Conservation (phyloP, 2,888 invertebrate species). For the Alentia gelatinosa region DNA sequence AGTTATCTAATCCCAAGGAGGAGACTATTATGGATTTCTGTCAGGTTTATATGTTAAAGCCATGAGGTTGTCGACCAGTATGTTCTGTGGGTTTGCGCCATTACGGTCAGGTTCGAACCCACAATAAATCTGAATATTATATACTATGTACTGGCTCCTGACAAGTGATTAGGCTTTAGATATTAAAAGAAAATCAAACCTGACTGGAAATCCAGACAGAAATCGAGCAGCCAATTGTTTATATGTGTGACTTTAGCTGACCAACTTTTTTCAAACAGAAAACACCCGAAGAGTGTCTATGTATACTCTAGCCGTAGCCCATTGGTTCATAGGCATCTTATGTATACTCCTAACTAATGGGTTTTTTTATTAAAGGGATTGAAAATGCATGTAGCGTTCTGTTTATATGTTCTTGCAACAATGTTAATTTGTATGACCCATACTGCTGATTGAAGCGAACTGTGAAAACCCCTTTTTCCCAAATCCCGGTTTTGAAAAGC, state of each 20-base stretch:
- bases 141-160: background rate
- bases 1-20: background rate
- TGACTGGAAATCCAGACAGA: background rate
- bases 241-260: background rate
- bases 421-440: conserved; percentile 11
- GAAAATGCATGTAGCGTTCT: conserved; percentile 56
- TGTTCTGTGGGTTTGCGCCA: background rate
- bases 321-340: conserved; percentile 37
- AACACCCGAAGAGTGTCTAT: background rate
- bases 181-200: background rate
- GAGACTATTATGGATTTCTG: background rate
- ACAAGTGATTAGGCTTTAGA: background rate
- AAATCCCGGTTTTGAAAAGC: background rate
- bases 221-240: background rate
- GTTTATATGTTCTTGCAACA: conserved; percentile 53
- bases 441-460: background rate
- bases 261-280: background rate
- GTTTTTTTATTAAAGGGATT: conserved; percentile 55
- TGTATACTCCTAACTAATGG: conserved; percentile 36
- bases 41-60: background rate
- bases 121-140: background rate
- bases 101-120: conserved; percentile 30
- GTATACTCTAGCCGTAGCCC: conserved; percentile 4
- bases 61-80: background rate
- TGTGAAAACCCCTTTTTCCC: background rate